phyloP scores from a whole-genome alignment of 2,888 invertebrate genomes.

The Archaeoteleia sp. region DNA sequence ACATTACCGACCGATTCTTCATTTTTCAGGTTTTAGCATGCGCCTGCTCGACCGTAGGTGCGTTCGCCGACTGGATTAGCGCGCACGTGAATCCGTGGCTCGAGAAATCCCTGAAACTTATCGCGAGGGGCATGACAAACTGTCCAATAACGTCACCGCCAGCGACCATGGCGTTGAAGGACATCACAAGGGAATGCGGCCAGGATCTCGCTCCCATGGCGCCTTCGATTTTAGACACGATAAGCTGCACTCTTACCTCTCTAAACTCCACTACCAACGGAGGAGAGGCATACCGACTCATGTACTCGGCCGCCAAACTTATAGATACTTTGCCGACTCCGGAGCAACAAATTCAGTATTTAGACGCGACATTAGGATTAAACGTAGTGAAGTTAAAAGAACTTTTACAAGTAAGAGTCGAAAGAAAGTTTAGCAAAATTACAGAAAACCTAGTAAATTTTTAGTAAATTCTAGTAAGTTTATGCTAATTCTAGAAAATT shows the following conservation, averaged over 20 bases:
- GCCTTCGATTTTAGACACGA: constrained; percentile 83
- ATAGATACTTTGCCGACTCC: constrained; percentile 80
- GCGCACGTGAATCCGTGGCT: constrained; percentile 81
- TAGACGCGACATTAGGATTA: constrained; percentile 83
- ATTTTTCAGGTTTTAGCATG: constrained; percentile 65
- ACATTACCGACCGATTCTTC: no score
- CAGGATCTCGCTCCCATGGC: constrained; percentile 85
- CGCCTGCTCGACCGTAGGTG: constrained; percentile 77
- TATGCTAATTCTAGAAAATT: no score
- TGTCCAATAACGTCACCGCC: constrained; percentile 83
- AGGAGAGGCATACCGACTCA: constrained; percentile 83
- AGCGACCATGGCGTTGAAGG: constrained; percentile 91
- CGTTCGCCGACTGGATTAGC: constrained; percentile 91
- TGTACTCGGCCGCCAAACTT: constrained; percentile 85
- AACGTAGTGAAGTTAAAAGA: constrained; percentile 80
- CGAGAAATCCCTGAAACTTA: constrained; percentile 81
- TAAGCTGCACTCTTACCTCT: constrained; percentile 76
- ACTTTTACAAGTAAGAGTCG: constrained; percentile 68
- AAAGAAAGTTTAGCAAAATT: no score
- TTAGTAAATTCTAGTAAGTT: no score
- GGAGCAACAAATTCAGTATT: constrained; percentile 80
- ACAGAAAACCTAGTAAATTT: no score
- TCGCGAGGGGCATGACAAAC: constrained; percentile 79
- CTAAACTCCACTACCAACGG: constrained; percentile 78
- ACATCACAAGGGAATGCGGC: constrained; percentile 88